Evolutionary conservation across 2,888 invertebrate species (phyloP), one percentile per base, ranked within the genome.

Genomic region (Andrena chrysosceles): DNA sequence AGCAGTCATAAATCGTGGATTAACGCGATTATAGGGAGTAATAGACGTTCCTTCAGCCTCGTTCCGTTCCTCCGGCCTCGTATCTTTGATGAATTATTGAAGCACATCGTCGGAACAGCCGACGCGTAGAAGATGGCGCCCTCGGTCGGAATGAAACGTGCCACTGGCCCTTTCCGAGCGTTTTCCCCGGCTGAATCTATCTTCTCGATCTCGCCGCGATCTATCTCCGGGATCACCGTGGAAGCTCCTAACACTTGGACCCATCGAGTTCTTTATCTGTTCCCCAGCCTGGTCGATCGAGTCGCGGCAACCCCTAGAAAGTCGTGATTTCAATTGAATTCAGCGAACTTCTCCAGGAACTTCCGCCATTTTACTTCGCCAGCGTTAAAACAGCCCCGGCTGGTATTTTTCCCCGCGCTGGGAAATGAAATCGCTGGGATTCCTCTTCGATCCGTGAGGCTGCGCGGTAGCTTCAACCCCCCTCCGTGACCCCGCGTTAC

Each of bases 361-460:
- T 5, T 23, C 10, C 49, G 8, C 4, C n/a, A 52, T n/a, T n/a
- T n/a, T n/a, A n/a, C n/a, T 26, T n/a, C 49, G 8, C 4, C n/a
- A 52, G 60, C 59, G 69, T 75, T 35, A 33, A 68, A 68, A 48
- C 52, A 16, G 16, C 26, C n/a, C 10, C 10, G 56, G 52, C 42
- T 16, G 26, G 33, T 16, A 31, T 54, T 29, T n/a, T 29, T n/a
- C 31, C 23, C 35, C 23, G 13, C 20, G 5, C 35, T 26, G 26
- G 16, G 7, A 69, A 64, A 79, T 69, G 42, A 78, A 79, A 79
- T 77, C 56, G 78, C 48, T 69, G 16, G 68, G 49, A 69, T 78
- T 49, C 63, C 78, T 29, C 10, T 10, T 23, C 20, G 13, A 20
- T 20, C 48, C 54, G 23, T 33, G 62, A 54, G 13, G 4, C 1